These are phyloP conservation scores for Drosophila truncata DNA, from an alignment of 1,140 invertebrate species.

Conservation along the genomic window DNA sequence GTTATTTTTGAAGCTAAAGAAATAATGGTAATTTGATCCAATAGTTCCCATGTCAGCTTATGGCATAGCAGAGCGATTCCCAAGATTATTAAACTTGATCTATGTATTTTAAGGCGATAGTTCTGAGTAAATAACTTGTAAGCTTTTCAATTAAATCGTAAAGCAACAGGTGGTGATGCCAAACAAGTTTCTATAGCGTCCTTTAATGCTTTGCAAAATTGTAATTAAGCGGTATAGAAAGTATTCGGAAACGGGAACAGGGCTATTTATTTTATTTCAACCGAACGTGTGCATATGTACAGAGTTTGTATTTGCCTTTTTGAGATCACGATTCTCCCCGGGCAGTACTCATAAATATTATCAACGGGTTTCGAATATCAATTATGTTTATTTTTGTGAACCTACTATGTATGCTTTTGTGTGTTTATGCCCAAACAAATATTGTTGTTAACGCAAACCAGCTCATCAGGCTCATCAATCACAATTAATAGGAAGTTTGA, in stretches of 20 bases:
- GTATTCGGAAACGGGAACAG: conserved; percentile 5
- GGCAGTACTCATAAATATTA: conserved; percentile 18
- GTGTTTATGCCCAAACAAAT: conserved; percentile 17
- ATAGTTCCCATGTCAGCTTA: not conserved
- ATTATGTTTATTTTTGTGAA: conserved; percentile 21
- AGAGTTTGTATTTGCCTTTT: not conserved
- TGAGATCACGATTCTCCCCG: conserved; percentile 27
- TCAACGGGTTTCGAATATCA: conserved; percentile 51
- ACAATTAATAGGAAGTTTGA: conserved; percentile 50
- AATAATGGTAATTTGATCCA: not conserved
- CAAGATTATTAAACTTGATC: not conserved
- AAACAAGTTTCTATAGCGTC: conserved; percentile 51
- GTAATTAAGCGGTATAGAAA: not conserved
- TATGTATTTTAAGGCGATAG: not conserved
- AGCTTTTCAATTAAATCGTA: not conserved
- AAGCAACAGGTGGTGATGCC: not conserved
- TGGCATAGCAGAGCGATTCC: no score
- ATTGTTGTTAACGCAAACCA: conserved; percentile 23
- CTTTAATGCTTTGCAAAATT: not conserved
- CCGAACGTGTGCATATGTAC: not conserved
- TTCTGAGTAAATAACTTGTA: not conserved
- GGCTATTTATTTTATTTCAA: not conserved
- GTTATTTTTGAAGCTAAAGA: not conserved
- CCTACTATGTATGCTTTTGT: conserved; percentile 1
- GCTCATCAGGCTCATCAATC: conserved; percentile 44